Percentiles rank a stretch among this genome's conserved stretches.
Evolutionary conservation across 2,113 vertebrate genomes (phyloP).

Genomic region (Megalops atlanticus): DNA sequence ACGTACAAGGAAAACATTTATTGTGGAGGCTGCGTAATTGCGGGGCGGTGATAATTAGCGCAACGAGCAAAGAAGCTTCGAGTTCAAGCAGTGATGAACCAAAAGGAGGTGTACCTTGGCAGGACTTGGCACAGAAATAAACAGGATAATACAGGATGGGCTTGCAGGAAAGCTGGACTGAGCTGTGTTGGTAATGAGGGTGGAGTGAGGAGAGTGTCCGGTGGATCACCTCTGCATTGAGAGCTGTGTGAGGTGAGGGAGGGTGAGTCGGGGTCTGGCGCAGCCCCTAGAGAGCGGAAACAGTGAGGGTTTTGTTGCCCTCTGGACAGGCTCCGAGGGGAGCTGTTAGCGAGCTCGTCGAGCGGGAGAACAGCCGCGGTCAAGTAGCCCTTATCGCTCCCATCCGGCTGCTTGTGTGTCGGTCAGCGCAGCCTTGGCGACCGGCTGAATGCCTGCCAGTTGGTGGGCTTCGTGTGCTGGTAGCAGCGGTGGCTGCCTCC

Average conservation of each 20-base stretch:
- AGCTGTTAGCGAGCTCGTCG: neutral
- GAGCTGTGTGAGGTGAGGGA: neutral
- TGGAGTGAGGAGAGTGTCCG: slow-evolving; percentile 18
- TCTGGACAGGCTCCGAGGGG: neutral
- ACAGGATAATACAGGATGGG: slow-evolving; percentile 39
- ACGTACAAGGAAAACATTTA: neutral
- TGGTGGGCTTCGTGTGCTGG: neutral
- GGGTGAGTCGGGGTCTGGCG: neutral
- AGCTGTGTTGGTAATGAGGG: slow-evolving; percentile 48
- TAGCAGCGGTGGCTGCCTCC: neutral
- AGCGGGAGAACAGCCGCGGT: neutral
- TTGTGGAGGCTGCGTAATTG: neutral
- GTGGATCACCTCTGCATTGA: neutral
- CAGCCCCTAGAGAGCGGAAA: neutral
- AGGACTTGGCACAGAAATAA: slow-evolving; percentile 35
- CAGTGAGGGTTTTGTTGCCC: neutral
- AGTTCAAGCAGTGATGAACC: slow-evolving; percentile 28
- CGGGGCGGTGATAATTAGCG: slow-evolving; percentile 28
- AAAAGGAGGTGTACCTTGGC: slow-evolving; percentile 37
- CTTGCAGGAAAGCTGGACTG: slow-evolving; percentile 41
- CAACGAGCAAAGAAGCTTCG: slow-evolving; percentile 38
- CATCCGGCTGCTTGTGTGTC: neutral
- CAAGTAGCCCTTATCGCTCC: neutral
- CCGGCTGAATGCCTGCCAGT: neutral
- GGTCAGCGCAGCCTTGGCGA: neutral